These are phyloP conservation scores for Nannoperca australis DNA, from an alignment of 2,797 vertebrate genomes.

Conservation along the genomic window DNA sequence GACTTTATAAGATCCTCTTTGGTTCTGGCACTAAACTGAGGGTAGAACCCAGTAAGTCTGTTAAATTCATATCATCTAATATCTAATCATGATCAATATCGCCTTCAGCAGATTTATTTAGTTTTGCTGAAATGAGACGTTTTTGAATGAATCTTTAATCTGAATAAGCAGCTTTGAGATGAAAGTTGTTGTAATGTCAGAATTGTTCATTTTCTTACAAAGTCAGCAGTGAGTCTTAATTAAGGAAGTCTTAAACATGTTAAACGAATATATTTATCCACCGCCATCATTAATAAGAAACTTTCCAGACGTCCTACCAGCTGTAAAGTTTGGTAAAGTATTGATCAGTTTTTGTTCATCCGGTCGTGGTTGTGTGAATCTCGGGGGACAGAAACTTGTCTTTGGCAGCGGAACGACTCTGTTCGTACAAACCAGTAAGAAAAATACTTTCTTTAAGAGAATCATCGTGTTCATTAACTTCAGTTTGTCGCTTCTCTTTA, in stretches of 20 bases:
- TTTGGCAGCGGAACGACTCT: slow-evolving; percentile 16
- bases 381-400: neutral
- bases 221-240: neutral
- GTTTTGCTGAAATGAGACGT: neutral
- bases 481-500: neutral
- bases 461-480: neutral
- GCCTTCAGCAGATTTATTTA: no score
- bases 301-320: no score
- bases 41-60: slow-evolving; percentile 23
- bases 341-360: neutral
- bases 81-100: neutral
- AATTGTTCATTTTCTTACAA: neutral
- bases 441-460: neutral
- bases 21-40: slow-evolving; percentile 21
- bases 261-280: no score
- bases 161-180: neutral
- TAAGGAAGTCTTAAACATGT: neutral
- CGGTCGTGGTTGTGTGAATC: slow-evolving; percentile 16
- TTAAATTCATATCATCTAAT: neutral
- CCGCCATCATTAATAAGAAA: neutral
- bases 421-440: slow-evolving; percentile 34
- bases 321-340: no score
- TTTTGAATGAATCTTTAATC: neutral
- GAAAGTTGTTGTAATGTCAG: neutral
- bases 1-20: neutral